Evolutionary conservation across 2,113 vertebrate genomes (phyloP), one percentile per base, ranked within the genome.

Genomic region (Daphoenositta chrysoptera): DNA sequence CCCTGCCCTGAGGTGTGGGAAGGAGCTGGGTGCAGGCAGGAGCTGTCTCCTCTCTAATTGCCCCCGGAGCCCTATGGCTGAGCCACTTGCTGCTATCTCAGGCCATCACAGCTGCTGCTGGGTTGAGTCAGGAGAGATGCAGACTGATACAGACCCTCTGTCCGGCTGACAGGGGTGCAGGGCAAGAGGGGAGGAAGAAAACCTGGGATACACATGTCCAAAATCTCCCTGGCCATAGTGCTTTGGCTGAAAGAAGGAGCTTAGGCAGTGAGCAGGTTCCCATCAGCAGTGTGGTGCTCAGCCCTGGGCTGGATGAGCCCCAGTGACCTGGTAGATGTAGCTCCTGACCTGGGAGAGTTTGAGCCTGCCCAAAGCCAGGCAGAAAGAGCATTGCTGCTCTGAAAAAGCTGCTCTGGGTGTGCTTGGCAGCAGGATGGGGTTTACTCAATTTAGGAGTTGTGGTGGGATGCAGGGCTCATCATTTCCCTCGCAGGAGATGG

Each of bases 11-110:
- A 7, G 7, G 66, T 39, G 35, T 1, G 2, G 85, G 68, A 71
- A 88, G 51, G 85, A 77, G 71, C 48, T 44, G 44, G n/a, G 39
- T 33, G 19, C 57, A 69, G 90, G 73, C 58, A 90, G 56, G 69
- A 95, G 83, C 89, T 71, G 75, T 54, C 92, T 97, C 84, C 88
- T 94, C 72, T 48, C 84, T 93, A 86, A 60, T 81, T 83, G 51
- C 73, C 48, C 48, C 4, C 0, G 18, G 88, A 94, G 79, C 85
- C 86, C 82, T 27, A 1, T 22, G 81, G 72, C 80, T 19, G 15
- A 85, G 87, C 53, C 75, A 22, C 72, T 89, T 12, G 47, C 78
- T 80, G 80, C 35, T 94, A 95, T 89, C 94, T 95, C 8, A 0
- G 66, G 58, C 80, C 70, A 83, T 57, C 56, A 0, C 8, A 27